Conservation (phyloP, 2,888 invertebrate species). For the Strigamia transsilvanica region DNA sequence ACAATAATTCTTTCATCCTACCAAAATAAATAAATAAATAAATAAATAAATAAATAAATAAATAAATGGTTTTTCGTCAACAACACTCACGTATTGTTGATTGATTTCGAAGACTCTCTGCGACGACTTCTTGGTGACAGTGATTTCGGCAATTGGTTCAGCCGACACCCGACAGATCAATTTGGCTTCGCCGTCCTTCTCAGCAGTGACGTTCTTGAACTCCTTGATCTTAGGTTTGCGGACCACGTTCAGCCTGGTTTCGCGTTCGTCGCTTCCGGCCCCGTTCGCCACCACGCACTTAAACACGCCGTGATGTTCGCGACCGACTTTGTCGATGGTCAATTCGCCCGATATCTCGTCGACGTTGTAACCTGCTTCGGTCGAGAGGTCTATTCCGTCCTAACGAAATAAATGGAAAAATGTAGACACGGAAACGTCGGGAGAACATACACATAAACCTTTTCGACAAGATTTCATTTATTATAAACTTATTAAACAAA, state of each 20-base stretch:
- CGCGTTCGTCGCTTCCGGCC: slow-evolving; percentile 73
- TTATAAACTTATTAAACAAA: no score
- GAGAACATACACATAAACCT: no score
- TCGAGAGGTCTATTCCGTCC: slow-evolving; percentile 74
- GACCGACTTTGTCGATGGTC: slow-evolving; percentile 77
- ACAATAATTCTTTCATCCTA: slow-evolving; percentile 57
- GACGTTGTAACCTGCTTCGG: slow-evolving; percentile 62
- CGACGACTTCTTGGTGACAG: slow-evolving; percentile 49
- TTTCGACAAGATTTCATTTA: no score
- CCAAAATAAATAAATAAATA: neutral
- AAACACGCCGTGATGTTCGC: slow-evolving; percentile 81
- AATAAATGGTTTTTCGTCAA: no score
- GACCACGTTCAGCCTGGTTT: slow-evolving; percentile 62
- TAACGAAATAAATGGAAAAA: slow-evolving; percentile 50
- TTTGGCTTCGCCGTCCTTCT: slow-evolving; percentile 71
- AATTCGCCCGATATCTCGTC: slow-evolving; percentile 71
- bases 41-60: neutral
- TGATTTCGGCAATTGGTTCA: slow-evolving; percentile 53
- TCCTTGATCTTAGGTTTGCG: slow-evolving; percentile 82
- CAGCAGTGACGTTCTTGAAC: slow-evolving; percentile 75
- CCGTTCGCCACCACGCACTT: slow-evolving; percentile 82
- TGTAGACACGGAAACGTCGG: no score
- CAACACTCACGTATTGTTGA: slow-evolving; percentile 46
- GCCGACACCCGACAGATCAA: slow-evolving; percentile 65
- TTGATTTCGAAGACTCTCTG: slow-evolving; percentile 22